These are phyloP conservation scores for Parambassis ranga DNA, from an alignment of 2,797 vertebrate genomes.

Conservation along the genomic window DNA sequence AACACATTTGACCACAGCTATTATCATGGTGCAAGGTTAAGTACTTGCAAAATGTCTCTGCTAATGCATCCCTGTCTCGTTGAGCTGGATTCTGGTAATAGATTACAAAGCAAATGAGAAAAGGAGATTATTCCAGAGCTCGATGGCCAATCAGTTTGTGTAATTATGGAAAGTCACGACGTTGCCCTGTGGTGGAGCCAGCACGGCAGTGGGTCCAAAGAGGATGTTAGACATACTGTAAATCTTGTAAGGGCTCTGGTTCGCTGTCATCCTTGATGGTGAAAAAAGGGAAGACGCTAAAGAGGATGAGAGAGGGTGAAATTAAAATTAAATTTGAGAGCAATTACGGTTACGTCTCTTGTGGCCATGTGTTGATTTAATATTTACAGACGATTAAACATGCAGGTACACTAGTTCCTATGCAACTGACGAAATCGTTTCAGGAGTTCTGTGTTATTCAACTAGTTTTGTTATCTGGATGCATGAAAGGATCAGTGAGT, in stretches of 20 bases:
- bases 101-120: slow-evolving; percentile 45
- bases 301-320: neutral
- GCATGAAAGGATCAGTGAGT: slow-evolving; percentile 4
- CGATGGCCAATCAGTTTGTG: slow-evolving; percentile 47
- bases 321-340: neutral
- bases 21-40: slow-evolving; percentile 36
- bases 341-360: neutral
- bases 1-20: slow-evolving; percentile 18
- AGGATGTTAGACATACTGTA: slow-evolving; percentile 10
- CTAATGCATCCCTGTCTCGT: slow-evolving; percentile 35
- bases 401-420: neutral
- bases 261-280: neutral
- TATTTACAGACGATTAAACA: neutral
- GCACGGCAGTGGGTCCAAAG: neutral
- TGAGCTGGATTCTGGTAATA: slow-evolving; percentile 36
- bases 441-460: neutral
- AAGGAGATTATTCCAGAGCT: slow-evolving; percentile 39
- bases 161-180: slow-evolving; percentile 29
- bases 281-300: neutral
- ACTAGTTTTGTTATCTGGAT: slow-evolving; percentile 10
- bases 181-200: neutral
- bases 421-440: too few species aligned
- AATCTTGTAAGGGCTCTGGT: slow-evolving; percentile 14
- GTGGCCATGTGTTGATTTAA: neutral
- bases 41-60: slow-evolving; percentile 18